Evolutionary conservation across 2,797 vertebrate genomes (phyloP).

Genomic region (Parauchenoglanis ngamensis): DNA sequence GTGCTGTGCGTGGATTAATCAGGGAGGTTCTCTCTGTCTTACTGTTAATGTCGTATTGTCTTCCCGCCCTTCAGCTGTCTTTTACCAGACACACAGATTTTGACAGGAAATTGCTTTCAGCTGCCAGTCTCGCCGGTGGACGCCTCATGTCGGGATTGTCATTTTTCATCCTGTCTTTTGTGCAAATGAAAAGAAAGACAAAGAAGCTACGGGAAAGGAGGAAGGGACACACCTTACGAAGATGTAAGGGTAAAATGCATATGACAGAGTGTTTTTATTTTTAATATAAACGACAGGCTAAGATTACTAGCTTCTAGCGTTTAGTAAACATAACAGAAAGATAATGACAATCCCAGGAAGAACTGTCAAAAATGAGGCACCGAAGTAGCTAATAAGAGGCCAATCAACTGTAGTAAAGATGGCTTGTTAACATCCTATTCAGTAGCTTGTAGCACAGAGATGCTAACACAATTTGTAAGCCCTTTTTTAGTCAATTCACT

Average conservation of each 20-base stretch:
- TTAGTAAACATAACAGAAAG: background rate
- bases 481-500: background rate
- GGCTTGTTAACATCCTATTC: background rate
- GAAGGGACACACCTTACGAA: constrained; percentile 26
- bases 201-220: constrained; percentile 27
- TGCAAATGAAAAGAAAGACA: constrained; percentile 55
- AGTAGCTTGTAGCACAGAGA: background rate
- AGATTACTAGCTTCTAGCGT: background rate
- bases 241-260: background rate
- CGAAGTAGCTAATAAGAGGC: no score
- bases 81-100: constrained; percentile 59
- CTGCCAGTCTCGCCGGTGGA: constrained; percentile 53
- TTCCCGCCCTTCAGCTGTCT: constrained; percentile 65
- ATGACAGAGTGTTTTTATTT: background rate
- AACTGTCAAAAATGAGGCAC: background rate
- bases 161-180: constrained; percentile 54
- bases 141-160: constrained; percentile 46
- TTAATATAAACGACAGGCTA: constrained; percentile 5
- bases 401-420: background rate
- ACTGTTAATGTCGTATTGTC: constrained; percentile 69
- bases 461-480: background rate
- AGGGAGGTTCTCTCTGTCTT: constrained; percentile 49
- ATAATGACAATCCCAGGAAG: background rate
- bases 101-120: constrained; percentile 59
- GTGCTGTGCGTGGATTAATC: constrained; percentile 56